These are phyloP conservation scores for Tricholaema leucomelas DNA, from an alignment of 2,113 vertebrate species.

Conservation along the genomic window DNA sequence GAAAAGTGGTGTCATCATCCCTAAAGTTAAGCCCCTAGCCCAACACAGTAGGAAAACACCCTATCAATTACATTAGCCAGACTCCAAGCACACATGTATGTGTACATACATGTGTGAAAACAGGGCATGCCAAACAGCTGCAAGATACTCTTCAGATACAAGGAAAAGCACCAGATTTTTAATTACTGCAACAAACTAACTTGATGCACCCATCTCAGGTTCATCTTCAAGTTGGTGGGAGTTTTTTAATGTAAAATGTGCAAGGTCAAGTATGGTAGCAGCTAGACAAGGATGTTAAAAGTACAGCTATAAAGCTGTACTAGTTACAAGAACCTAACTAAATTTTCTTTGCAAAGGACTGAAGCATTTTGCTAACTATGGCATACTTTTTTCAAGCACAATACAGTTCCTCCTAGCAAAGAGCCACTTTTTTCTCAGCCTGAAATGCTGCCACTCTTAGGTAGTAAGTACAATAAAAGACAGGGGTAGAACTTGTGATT, in stretches of 20 bases:
- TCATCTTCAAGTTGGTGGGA: neutral
- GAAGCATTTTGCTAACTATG: neutral
- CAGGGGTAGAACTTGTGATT: neutral
- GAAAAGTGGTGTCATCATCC: neutral
- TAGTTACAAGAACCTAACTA: neutral
- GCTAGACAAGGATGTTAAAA: neutral
- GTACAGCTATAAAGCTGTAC: neutral
- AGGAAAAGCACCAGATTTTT: neutral
- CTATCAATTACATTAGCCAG: neutral
- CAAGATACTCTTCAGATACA: neutral
- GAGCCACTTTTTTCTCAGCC: neutral
- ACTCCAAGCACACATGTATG: fast-evolving
- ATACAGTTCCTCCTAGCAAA: neutral
- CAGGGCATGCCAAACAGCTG: fast-evolving
- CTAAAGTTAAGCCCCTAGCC: neutral
- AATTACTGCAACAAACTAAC: neutral
- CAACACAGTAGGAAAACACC: neutral
- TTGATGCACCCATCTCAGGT: neutral
- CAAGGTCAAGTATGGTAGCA: neutral
- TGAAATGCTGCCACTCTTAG: neutral
- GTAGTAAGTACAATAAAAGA: neutral
- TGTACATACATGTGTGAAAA: neutral
- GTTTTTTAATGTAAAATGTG: neutral
- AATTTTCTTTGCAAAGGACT: neutral
- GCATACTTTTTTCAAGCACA: neutral